A percentile compares a stretch with the other conserved stretches of the same genome.
Conservation (phyloP, 2,797 vertebrate species). For the Poeciliopsis turneri region DNA sequence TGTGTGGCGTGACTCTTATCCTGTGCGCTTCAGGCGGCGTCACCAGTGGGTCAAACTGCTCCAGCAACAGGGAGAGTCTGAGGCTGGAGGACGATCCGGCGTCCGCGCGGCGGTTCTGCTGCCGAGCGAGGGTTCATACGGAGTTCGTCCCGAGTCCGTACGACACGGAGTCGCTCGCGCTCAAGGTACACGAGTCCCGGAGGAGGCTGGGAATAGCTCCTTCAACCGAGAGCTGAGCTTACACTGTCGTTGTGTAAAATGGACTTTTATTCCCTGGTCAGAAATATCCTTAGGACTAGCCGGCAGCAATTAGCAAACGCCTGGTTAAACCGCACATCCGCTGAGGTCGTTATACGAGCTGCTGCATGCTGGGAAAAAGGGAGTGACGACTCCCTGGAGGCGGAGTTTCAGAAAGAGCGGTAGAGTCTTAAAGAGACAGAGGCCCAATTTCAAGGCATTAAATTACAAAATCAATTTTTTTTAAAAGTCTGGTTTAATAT, state of each 20-base stretch:
- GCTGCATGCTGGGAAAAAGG: too few relatives aligned
- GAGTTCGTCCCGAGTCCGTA: slow-evolving; percentile 94
- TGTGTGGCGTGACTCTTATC: slow-evolving; percentile 2
- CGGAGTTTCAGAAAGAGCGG: too few relatives aligned
- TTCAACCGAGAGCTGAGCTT: neutral
- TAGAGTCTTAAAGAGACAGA: too few relatives aligned
- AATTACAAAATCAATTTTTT: too few relatives aligned
- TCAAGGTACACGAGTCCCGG: slow-evolving; percentile 82
- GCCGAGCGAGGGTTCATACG: slow-evolving; percentile 90
- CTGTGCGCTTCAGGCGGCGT: slow-evolving; percentile 84
- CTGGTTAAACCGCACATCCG: too few relatives aligned
- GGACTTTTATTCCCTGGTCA: neutral
- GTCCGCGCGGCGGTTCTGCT: slow-evolving; percentile 84
- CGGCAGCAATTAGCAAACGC: too few relatives aligned
- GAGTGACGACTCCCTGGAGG: too few relatives aligned
- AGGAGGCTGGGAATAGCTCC: neutral
- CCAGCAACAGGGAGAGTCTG: slow-evolving; percentile 90
- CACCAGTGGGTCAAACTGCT: slow-evolving; percentile 89
- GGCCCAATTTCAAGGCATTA: too few relatives aligned
- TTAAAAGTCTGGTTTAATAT: too few relatives aligned
- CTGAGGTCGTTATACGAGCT: too few relatives aligned
- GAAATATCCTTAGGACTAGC: too few relatives aligned
- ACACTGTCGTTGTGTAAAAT: neutral
- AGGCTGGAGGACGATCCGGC: slow-evolving; percentile 85
- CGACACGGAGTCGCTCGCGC: slow-evolving; percentile 92